Evolutionary conservation across 2,888 invertebrate genomes (phyloP), one percentile per base, ranked within the genome.

Genomic region (Geophilus truncorum): DNA sequence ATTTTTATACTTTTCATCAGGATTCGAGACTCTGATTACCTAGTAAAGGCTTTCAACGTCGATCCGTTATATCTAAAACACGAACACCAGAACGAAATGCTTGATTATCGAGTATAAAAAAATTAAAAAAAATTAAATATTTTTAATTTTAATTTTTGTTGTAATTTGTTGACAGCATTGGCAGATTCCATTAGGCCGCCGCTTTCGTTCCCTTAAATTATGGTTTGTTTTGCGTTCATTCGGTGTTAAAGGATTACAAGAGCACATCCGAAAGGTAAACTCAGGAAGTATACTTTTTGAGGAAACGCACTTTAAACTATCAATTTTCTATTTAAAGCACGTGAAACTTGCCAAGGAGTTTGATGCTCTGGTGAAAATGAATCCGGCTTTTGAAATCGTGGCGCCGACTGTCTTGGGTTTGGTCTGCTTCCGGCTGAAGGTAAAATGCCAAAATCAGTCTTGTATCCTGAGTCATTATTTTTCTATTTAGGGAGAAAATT

Each of bases 31-130:
- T 91, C 93, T 3, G 91, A 91, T 84, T 90, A 92, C 84, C 89
- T 98, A 80, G 92, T 94, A 7, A 92, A 94, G 82, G 93, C 96
- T 0, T 94, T 98, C 85, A 94, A 93, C 83, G 95, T 97, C 0
- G 96, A 98, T 85, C 92, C 98, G 83, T 92, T 95, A 81, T 98
- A 96, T 86, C 89, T 97, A 80, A 96, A 97, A 86, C 97, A 99
- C 86, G 91, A 92, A 84, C 92, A 93, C 88, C 95, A 96, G 86
- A 94, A 94, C 12, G 91, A 92, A 1, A 94, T 93, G 0, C 96
- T 96, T 0, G 85, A 85, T 81, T 85, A 84, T 77, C 82, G 85
- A 80, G 85, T 85, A 82, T 3, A 15, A 21, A 5, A 34, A 9
- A 9, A 51, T 51, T 51, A n/a, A n/a, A 51, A 51, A 9, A 77